Evolutionary conservation across 37 sponge, comb jelly and placozoan genomes (phyloP).

Genomic region (Halisarca cf. caerulea): DNA sequence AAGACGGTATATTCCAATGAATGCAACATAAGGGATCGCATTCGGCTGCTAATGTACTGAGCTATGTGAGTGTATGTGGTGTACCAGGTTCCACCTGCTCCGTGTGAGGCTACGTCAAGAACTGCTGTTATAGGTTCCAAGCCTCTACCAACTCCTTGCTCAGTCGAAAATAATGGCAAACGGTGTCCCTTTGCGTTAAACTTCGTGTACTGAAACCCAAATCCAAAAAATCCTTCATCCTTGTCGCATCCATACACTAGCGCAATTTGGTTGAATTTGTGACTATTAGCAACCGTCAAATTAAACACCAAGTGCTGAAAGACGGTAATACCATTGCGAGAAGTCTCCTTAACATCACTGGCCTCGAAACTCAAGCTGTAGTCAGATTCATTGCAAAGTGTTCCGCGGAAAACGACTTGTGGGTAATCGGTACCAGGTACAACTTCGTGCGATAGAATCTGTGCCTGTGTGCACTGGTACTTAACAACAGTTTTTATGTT

Average conservation of each 20-base stretch:
- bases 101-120: slow-evolving; percentile 53
- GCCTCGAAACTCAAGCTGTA: slow-evolving; percentile 51
- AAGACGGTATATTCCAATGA: slow-evolving; percentile 61
- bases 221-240: slow-evolving; percentile 75
- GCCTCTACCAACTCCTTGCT: slow-evolving; percentile 84
- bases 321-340: background rate
- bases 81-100: slow-evolving; percentile 72
- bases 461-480: background rate
- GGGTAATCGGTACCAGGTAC: background rate
- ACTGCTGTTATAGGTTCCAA: slow-evolving; percentile 57
- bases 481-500: background rate
- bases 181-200: slow-evolving; percentile 66
- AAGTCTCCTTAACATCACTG: slow-evolving; percentile 1
- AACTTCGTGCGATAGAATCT: background rate
- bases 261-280: slow-evolving; percentile 48
- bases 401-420: slow-evolving; percentile 28
- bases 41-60: slow-evolving; percentile 62
- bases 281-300: background rate
- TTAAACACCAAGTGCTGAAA: slow-evolving; percentile 36
- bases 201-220: slow-evolving; percentile 75
- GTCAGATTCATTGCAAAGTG: slow-evolving; percentile 27
- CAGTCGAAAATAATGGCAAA: slow-evolving; percentile 74
- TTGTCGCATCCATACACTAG: slow-evolving; percentile 56
- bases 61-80: slow-evolving; percentile 81
- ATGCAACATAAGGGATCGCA: slow-evolving; percentile 50